These are phyloP conservation scores for Ennomos erosarius DNA, from an alignment of 2,888 invertebrate genomes.

Conservation along the genomic window DNA sequence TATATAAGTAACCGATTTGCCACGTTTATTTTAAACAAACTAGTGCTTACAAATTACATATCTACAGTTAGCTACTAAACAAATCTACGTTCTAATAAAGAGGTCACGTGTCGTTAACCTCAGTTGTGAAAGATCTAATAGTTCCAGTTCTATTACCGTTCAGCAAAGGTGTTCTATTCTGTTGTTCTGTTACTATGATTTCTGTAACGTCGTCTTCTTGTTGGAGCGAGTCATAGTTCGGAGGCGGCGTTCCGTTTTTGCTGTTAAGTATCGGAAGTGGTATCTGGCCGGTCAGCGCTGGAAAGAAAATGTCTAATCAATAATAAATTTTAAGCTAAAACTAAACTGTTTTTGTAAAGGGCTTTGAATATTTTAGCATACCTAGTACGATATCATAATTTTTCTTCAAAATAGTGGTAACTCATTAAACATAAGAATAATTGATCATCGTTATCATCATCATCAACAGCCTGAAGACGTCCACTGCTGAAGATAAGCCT, in stretches of 20 bases:
- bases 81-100: slow-evolving; percentile 14
- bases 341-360: too few species aligned
- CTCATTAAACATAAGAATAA: too few species aligned
- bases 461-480: too few species aligned
- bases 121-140: slow-evolving; percentile 41
- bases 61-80: slow-evolving; percentile 23
- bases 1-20: neutral
- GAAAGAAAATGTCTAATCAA: slow-evolving; percentile 13
- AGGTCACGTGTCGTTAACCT: slow-evolving; percentile 61
- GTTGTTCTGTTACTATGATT: slow-evolving; percentile 62
- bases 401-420: too few species aligned
- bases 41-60: slow-evolving; percentile 14
- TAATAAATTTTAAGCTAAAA: too few species aligned
- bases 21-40: slow-evolving; percentile 8
- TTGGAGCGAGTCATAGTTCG: slow-evolving; percentile 65
- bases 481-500: too few species aligned
- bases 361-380: too few species aligned
- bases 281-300: slow-evolving; percentile 73
- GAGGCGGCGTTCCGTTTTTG: slow-evolving; percentile 63
- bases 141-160: slow-evolving; percentile 39
- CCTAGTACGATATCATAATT: too few species aligned
- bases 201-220: slow-evolving; percentile 65
- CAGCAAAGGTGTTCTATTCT: slow-evolving; percentile 54
- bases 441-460: too few species aligned
- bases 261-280: slow-evolving; percentile 59